Evolutionary conservation across 1,140 invertebrate genomes (phyloP).

Genomic region (Macrostomum lignano): DNA sequence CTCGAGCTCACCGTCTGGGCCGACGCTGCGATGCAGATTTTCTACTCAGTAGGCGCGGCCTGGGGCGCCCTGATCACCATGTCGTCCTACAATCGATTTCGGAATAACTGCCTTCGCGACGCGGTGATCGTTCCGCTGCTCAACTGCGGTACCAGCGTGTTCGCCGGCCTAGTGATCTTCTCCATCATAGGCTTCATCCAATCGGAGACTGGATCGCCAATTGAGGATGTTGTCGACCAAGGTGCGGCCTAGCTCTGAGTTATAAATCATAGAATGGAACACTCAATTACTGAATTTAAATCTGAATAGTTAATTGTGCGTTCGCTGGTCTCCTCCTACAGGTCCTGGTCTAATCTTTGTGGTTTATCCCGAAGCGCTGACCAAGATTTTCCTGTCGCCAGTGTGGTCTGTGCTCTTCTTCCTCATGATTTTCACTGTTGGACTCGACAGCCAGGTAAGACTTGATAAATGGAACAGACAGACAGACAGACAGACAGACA

Average conservation of each 20-base stretch:
- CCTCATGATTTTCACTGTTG: constrained; percentile 27
- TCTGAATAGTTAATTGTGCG: too few relatives aligned
- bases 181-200: constrained; percentile 90
- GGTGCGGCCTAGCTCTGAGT: too few relatives aligned
- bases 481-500: too few relatives aligned
- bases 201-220: constrained; percentile 7
- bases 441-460: constrained; percentile 12
- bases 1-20: constrained; percentile 35
- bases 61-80: constrained; percentile 42
- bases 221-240: not conserved
- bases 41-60: constrained; percentile 47
- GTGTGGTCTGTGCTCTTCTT: constrained; percentile 55
- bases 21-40: constrained; percentile 52
- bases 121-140: constrained; percentile 55
- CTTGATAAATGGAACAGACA: not conserved
- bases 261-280: too few relatives aligned
- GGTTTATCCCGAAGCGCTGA: constrained; percentile 52
- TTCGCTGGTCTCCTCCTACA: too few relatives aligned
- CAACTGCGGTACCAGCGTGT: constrained; percentile 34
- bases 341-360: constrained; percentile 53
- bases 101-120: constrained; percentile 49
- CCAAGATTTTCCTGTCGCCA: constrained; percentile 43
- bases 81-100: constrained; percentile 49
- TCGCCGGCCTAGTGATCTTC: constrained; percentile 75
- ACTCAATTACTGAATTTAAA: too few relatives aligned